A percentile compares a stretch with the other conserved stretches of the same genome.
These are phyloP conservation scores for Rhopalosiphum maidis DNA, from an alignment of 1,140 invertebrate genomes.

Conservation along the genomic window DNA sequence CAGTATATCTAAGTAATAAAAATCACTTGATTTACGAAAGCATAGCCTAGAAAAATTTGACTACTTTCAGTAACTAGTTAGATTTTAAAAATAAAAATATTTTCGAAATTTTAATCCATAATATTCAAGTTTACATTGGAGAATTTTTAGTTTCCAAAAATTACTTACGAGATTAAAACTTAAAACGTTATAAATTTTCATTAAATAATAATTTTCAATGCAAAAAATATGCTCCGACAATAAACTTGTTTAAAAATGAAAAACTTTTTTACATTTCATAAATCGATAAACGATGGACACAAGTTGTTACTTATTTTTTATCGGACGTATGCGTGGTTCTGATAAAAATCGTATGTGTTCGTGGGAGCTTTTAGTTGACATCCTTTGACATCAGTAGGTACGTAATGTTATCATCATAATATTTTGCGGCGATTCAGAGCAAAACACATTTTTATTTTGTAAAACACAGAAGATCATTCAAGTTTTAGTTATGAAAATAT, in stretches of 20 bases:
- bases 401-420: background rate
- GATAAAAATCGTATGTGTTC: background rate
- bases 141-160: background rate
- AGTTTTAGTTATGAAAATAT: background rate
- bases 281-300: background rate
- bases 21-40: background rate
- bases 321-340: background rate
- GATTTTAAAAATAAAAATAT: too few relatives aligned
- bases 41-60: background rate
- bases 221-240: background rate
- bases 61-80: background rate
- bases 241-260: background rate
- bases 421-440: background rate
- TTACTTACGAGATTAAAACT: background rate
- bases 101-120: background rate
- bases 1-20: background rate
- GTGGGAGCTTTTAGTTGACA: background rate
- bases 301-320: background rate
- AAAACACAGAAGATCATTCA: background rate
- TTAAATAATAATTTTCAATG: too few relatives aligned
- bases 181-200: too few relatives aligned
- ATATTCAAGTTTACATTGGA: background rate
- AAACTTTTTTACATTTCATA: background rate
- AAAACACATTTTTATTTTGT: background rate
- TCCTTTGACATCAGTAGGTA: background rate